A percentile compares a stretch with the other conserved stretches of the same genome.
These are phyloP conservation scores for Sylvia atricapilla DNA, from an alignment of 2,113 vertebrate species.

Conservation along the genomic window DNA sequence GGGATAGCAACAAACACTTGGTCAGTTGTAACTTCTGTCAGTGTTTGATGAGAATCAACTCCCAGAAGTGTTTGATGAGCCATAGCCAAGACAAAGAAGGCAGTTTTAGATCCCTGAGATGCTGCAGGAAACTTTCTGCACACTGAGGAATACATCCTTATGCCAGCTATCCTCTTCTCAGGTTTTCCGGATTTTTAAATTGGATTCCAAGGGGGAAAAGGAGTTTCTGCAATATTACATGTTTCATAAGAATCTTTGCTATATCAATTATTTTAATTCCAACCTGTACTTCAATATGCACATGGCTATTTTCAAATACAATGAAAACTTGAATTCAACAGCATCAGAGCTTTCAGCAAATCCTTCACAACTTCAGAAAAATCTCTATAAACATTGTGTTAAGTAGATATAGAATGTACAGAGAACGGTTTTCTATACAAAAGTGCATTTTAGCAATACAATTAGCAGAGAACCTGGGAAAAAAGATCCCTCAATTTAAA, in stretches of 20 bases:
- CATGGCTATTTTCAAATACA: constrained; percentile 69
- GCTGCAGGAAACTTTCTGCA: neutral
- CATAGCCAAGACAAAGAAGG: neutral
- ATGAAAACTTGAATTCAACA: constrained; percentile 57
- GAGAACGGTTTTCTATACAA: constrained; percentile 70
- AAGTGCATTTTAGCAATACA: constrained; percentile 72
- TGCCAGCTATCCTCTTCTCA: neutral
- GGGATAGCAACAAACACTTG: neutral
- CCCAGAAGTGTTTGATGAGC: neutral
- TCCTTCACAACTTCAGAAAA: constrained; percentile 66
- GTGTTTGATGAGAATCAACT: neutral
- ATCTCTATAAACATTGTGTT: constrained; percentile 67
- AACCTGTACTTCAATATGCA: constrained; percentile 55
- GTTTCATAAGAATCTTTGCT: constrained; percentile 44
- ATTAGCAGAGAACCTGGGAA: constrained; percentile 57
- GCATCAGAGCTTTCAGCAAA: constrained; percentile 51
- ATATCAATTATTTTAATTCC: constrained; percentile 66
- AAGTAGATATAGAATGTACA: constrained; percentile 77
- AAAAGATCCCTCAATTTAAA: constrained; percentile 15
- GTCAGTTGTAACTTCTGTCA: neutral
- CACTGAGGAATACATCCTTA: neutral
- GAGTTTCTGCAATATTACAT: neutral
- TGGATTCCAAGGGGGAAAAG: neutral
- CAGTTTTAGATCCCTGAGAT: neutral
- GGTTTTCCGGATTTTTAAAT: neutral